These are phyloP conservation scores for Sarcophilus harrisii DNA, from an alignment of 2,797 vertebrate genomes.

Conservation along the genomic window DNA sequence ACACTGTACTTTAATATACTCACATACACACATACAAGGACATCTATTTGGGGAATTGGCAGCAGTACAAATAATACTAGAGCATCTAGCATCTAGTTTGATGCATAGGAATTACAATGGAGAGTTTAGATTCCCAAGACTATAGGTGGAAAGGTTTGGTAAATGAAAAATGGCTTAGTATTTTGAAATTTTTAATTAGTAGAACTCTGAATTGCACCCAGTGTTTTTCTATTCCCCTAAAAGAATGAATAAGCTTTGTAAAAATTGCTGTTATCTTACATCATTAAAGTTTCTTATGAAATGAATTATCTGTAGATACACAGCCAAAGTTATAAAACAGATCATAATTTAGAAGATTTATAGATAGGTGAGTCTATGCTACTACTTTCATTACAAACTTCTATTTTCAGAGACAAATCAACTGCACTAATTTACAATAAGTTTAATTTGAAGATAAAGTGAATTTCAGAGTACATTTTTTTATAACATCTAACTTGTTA, in stretches of 20 bases:
- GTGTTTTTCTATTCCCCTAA: neutral
- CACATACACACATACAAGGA: neutral
- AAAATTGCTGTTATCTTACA: slow-evolving; percentile 24
- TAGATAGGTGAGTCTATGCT: slow-evolving; percentile 22
- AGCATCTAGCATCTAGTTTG: slow-evolving; percentile 70
- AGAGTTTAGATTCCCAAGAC: neutral
- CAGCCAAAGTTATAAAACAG: slow-evolving; percentile 38
- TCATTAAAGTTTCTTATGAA: slow-evolving; percentile 43
- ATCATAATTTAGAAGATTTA: slow-evolving; percentile 43
- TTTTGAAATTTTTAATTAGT: slow-evolving; percentile 55
- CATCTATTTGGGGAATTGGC: neutral
- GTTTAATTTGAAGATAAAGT: slow-evolving; percentile 26
- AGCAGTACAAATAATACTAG: slow-evolving; percentile 30
- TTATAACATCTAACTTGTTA: slow-evolving; percentile 43
- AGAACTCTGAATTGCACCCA: slow-evolving; percentile 45
- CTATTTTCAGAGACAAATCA: neutral
- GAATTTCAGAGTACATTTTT: slow-evolving; percentile 38
- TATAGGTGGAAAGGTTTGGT: neutral
- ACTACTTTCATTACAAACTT: slow-evolving; percentile 2
- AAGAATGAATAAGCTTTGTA: slow-evolving; percentile 42
- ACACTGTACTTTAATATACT: neutral
- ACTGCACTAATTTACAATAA: slow-evolving; percentile 16
- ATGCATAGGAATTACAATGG: slow-evolving; percentile 57
- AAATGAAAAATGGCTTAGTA: neutral
- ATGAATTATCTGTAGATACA: slow-evolving; percentile 49